Evolutionary conservation across 1,140 invertebrate genomes (phyloP).

Genomic region (Helicoverpa armigera): DNA sequence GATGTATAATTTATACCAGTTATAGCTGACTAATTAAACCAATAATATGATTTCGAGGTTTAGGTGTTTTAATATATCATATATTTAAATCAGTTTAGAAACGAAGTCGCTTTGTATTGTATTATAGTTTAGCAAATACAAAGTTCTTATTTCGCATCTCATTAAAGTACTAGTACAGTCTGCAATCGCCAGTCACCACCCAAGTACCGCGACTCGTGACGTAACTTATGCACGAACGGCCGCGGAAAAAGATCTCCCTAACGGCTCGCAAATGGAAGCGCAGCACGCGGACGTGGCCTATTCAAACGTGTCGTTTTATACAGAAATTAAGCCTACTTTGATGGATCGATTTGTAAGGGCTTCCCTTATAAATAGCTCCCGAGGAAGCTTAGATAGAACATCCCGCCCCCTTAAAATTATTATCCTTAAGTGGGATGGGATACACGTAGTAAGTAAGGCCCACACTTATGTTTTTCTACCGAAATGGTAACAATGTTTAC

Average conservation of each 20-base stretch:
- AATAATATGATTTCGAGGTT: constrained; percentile 1
- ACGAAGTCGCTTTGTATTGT: background rate
- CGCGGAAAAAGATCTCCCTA: constrained; percentile 44
- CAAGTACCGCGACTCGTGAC: constrained; percentile 41
- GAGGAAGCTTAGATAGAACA: background rate
- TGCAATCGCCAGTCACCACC: constrained; percentile 25
- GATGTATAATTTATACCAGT: background rate
- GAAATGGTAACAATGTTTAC: no score
- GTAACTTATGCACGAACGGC: constrained; percentile 42
- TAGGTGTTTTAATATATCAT: background rate
- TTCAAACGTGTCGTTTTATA: constrained; percentile 27
- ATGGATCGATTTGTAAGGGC: constrained; percentile 26
- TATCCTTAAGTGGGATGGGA: background rate
- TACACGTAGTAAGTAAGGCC: background rate
- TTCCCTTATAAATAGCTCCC: constrained; percentile 32
- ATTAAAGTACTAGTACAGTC: constrained; percentile 37
- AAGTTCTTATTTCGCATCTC: constrained; percentile 49
- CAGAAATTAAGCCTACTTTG: constrained; percentile 21
- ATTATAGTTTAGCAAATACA: constrained; percentile 27
- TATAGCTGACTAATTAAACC: constrained; percentile 6
- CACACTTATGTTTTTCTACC: no score
- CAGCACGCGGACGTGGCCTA: constrained; percentile 27
- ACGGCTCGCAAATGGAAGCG: constrained; percentile 27
- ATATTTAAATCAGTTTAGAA: background rate
- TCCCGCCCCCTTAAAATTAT: background rate